Evolutionary conservation across 2,113 vertebrate genomes (phyloP).

Genomic region (Megaceryle torquata): DNA sequence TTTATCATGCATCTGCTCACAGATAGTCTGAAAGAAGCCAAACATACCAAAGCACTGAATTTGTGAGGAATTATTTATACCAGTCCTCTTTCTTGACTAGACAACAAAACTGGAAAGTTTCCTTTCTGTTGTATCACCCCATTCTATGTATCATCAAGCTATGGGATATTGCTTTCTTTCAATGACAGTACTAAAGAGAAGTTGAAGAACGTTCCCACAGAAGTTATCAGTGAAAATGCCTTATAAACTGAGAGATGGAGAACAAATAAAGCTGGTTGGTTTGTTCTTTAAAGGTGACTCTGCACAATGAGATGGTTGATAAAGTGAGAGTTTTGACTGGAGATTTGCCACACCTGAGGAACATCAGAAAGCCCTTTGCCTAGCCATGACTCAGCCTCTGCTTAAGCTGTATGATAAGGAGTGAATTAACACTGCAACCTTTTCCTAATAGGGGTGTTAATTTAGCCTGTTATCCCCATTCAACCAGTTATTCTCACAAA

Average conservation of each 20-base stretch:
- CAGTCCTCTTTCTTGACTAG: background rate
- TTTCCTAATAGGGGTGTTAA: background rate
- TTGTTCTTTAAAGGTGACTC: background rate
- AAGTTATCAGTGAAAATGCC: background rate
- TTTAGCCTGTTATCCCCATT: background rate
- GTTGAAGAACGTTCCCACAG: background rate
- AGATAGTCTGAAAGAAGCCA: background rate
- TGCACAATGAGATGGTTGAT: background rate
- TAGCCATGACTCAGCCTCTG: background rate
- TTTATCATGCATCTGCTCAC: background rate
- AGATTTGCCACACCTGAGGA: background rate
- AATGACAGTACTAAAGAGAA: background rate
- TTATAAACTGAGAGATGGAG: background rate
- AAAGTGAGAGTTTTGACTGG: conserved; percentile 14
- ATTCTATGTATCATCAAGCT: background rate
- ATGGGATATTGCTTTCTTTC: background rate
- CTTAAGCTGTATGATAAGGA: background rate
- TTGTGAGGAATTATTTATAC: conserved; percentile 1
- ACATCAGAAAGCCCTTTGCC: background rate
- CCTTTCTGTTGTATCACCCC: background rate
- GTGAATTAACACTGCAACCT: background rate
- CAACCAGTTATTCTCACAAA: background rate
- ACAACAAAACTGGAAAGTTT: background rate
- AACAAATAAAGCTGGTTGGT: background rate
- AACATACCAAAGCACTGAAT: conserved; percentile 7